A percentile compares a stretch with the other conserved stretches of the same genome.
These are phyloP conservation scores for Alentia gelatinosa DNA, from an alignment of 2,888 invertebrate species.

Conservation along the genomic window DNA sequence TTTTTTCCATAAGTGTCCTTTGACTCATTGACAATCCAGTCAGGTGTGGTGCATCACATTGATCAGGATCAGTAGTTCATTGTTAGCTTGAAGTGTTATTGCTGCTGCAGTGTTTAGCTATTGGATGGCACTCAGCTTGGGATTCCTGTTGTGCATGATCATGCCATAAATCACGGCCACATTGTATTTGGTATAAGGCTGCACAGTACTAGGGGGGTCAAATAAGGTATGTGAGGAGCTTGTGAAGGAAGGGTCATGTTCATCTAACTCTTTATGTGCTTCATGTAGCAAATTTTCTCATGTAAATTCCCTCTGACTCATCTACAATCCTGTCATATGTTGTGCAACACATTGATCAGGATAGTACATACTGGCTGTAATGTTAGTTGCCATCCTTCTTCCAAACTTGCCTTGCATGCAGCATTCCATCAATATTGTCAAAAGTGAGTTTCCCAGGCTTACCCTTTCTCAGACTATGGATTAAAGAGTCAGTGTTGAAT, in stretches of 20 bases:
- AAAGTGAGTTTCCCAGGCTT: neutral
- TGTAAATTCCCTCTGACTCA: too few species aligned
- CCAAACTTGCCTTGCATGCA: neutral
- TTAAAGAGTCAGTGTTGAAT: neutral
- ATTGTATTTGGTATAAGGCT: neutral
- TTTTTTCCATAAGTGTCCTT: too few species aligned
- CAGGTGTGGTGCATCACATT: neutral
- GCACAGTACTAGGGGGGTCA: too few species aligned
- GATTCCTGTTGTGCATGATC: neutral
- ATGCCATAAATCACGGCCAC: neutral
- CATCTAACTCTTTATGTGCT: too few species aligned
- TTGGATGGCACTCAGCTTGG: neutral
- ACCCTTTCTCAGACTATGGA: neutral
- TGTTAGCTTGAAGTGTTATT: too few species aligned
- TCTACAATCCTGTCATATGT: too few species aligned
- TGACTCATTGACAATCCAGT: neutral
- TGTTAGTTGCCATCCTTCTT: neutral
- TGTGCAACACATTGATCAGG: too few species aligned
- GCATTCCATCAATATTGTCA: neutral
- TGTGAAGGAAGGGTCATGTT: too few species aligned
- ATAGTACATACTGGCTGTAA: neutral
- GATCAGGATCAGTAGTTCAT: too few species aligned
- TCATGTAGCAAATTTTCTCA: too few species aligned
- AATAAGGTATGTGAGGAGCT: too few species aligned
- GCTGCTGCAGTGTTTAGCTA: neutral